Base-by-base conservation (phyloP, 2,888 invertebrate genomes). In the Ramazzottius varieornatus region DNA sequence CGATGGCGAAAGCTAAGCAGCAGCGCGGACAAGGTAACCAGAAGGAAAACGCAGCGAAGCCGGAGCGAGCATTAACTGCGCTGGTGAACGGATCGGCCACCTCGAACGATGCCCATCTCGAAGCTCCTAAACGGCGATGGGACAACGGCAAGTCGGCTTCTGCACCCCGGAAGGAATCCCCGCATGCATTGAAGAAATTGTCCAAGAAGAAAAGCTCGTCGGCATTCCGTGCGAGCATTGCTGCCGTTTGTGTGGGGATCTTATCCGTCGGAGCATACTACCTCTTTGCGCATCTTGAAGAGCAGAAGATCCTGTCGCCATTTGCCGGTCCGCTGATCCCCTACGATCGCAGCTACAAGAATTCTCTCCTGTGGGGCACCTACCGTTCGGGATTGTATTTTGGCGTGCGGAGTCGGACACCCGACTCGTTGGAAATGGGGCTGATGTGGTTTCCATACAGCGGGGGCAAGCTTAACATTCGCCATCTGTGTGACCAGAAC, bases 401-500 rank as follows among this genome's bases (percentile, higher is more conserved):
- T 75, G 93, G 65, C 2, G 40, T 33, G 8, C 33, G 33, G 20
- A 54, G 54, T 54, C 54, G 54, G n/a, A 54, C 54, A 29, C 54
- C 54, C 16, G 29, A 54, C 24, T 54, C 54, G 29, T 4, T 54
- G 54, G 54, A 54, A 29, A 54, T 54, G 54, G 54, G 54, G 29
- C 78, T 94, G 32, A 93, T 96, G 92, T 96, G 94, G 96, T 90
- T 94, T 73, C 83, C 86, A 68, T 86, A 80, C 16, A 66, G 67
- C 63, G 64, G 34, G 16, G 66, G 69, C 46, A 64, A 63, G n/a
- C 63, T 71, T n/a, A 65, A 68, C 54, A 66, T 70, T 33, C 69
- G 90, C 69, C 92, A 94, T 75, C 89, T 88, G 87, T 94, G 93
- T 74, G 86, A 90, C 67, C 88, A 90, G 74, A 82, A 83, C 33